Evolutionary conservation across 2,113 vertebrate species (phyloP), one percentile per base, ranked within the genome.

Genomic region (Amphilophus citrinellus): DNA sequence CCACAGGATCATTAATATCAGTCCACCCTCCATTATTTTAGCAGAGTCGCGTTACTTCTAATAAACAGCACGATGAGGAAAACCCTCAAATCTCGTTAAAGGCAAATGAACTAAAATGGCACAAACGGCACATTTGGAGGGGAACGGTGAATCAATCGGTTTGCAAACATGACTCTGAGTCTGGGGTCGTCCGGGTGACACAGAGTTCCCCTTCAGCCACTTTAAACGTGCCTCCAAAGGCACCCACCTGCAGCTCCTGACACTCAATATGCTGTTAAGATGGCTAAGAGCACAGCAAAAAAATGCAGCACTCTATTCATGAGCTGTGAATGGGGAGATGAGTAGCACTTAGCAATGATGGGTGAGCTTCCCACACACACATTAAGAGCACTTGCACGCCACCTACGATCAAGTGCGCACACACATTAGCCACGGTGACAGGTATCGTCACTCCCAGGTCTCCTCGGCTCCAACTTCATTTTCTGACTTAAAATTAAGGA

Each of bases 401-500:
- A 47, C 76, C 82, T 71, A 82, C 78, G 24, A 77, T 87, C 56
- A 77, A 75, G 83, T 22, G 57, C 5, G 4, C 65, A 56, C 47
- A 7, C 56, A 39, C 71, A 56, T 39, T 6, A 50, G 53, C 63
- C 68, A 65, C 4, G 3, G 62, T 65, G 62, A 75, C 79, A 61
- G 76, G 14, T 56, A 66, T 82, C 22, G 4, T 56, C 44, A 47
- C 76, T 82, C n/a, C 10, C 4, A 11, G 37, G 62, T 35, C 58
- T 58, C 61, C 7, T 18, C 7, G 30, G 47, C 6, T 76, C 53
- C 2, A 62, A 80, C 58, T 80, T 85, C 77, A 68, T 92, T 91
- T 91, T 53, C 59, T 32, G 88, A 93, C 83, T 92, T 85, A 50
- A 82, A 91, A 91, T 88, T 20, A 89, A 87, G 57, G 80, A 89